Base-by-base conservation (phyloP, 2,888 invertebrate species). In the Matsumyia berberina region DNA sequence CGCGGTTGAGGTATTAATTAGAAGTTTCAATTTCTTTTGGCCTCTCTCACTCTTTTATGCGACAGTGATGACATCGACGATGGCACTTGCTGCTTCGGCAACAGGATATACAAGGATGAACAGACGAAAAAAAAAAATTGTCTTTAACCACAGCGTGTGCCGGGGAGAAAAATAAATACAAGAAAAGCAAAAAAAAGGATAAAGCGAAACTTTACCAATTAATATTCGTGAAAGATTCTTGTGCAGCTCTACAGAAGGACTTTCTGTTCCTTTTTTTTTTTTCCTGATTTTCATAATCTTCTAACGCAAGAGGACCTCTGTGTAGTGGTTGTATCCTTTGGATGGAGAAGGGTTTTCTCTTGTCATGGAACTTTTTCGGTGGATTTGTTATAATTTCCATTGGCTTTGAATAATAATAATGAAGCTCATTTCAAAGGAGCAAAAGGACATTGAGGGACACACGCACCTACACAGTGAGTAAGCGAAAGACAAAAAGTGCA, bases 11-110 rank as follows among this genome's bases (percentile, higher is more conserved):
- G 69, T 80, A 85, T 85, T 85, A 85, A 80, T 85, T 85, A 85
- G 85, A 85, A 85, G 85, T 85, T 85, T 80, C 80, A 85, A 80
- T 85, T 74, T 85, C 80, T 80, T 85, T 83, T 73, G 67, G 67
- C 67, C 73, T 58, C 55, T 62, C 62, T 51, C 46, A 62, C 79
- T 67, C 62, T 39, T 64, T 49, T 37, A 55, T 29, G 17, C 29
- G 17, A 69, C 62, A 39, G 37, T 49, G 73, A 85, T 80, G 85
- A 85, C 80, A 85, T 78, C 58, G 53, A 74, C 64, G 11, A 74
- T 70, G 79, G 64, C 74, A 85, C 85, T 74, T 85, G 69, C 67
- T 60, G 37, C 60, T 74, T 24, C 49, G 8, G 57, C 58, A 58
- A 57, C 58, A 46, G 67, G 51, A 81, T 72, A 60, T 31, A 46